phyloP scores from a whole-genome alignment of 2,797 vertebrate species.

The Spinus pinus region DNA sequence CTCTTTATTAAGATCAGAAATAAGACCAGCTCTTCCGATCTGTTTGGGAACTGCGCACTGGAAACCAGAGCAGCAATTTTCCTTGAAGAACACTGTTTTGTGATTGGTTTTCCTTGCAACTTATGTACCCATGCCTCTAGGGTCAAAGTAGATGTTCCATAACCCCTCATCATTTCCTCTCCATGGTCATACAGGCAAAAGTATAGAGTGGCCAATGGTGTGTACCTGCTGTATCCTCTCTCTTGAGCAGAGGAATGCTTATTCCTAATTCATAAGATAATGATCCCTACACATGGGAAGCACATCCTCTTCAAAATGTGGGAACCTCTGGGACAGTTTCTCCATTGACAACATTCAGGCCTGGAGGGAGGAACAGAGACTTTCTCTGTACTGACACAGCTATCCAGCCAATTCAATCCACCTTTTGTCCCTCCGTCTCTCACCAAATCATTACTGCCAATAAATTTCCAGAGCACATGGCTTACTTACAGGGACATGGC shows the following conservation, averaged over 20 bases:
- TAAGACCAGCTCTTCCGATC: neutral
- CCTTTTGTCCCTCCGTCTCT: neutral
- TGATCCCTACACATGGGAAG: neutral
- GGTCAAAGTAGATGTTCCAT: neutral
- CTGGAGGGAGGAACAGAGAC: neutral
- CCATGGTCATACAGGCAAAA: neutral
- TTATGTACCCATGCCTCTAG: accelerated
- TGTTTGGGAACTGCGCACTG: neutral
- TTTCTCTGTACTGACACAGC: neutral
- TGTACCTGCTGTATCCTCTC: too few relatives aligned
- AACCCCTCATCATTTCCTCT: neutral
- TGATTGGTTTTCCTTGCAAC: neutral
- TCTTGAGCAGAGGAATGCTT: neutral
- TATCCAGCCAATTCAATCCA: neutral
- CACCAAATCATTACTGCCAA: neutral
- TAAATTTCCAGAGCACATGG: neutral
- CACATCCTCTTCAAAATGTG: neutral
- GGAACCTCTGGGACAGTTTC: neutral
- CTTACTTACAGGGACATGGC: neutral
- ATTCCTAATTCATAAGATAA: neutral
- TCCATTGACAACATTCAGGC: neutral
- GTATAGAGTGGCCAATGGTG: neutral
- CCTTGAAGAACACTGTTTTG: neutral
- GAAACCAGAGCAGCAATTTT: neutral
- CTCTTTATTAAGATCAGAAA: neutral